Conservation (phyloP, 2,888 invertebrate species). For the Drosophila sordidapex region DNA sequence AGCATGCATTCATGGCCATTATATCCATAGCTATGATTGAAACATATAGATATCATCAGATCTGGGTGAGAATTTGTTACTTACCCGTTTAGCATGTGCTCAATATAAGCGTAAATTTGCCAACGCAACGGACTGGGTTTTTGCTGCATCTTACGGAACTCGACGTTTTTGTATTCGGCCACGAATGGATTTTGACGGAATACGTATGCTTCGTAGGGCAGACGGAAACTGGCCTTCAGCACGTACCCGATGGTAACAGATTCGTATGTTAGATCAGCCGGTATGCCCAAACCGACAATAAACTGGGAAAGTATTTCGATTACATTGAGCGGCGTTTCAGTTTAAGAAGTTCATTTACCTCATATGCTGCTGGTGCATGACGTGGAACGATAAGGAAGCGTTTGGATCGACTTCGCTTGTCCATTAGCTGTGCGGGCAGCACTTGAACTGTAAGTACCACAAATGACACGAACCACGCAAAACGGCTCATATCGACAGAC, state of each 20-base stretch:
- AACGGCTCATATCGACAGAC: conserved; percentile 31
- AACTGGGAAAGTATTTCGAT: conserved; percentile 55
- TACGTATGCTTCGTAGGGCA: conserved; percentile 78
- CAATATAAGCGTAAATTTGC: conserved; percentile 71
- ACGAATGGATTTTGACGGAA: conserved; percentile 79
- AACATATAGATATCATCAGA: not conserved
- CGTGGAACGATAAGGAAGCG: conserved; percentile 80
- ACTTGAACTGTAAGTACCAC: conserved; percentile 8
- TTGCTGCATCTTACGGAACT: conserved; percentile 26
- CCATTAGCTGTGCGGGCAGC: not conserved
- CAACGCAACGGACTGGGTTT: conserved; percentile 62
- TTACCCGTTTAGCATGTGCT: conserved; percentile 71
- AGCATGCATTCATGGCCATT: conserved; percentile 78
- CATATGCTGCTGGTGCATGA: conserved; percentile 80
- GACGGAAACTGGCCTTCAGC: conserved; percentile 73
- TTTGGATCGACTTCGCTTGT: conserved; percentile 44
- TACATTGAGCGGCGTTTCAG: too few relatives aligned
- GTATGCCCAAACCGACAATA: conserved; percentile 82
- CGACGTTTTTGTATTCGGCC: conserved; percentile 71
- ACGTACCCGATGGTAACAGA: conserved; percentile 80
- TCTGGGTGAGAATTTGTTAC: conserved; percentile 1
- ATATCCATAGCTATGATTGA: conserved; percentile 71
- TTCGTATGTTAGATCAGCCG: conserved; percentile 80
- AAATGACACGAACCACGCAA: conserved; percentile 22
- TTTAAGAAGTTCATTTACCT: conserved; percentile 55